phyloP scores from a whole-genome alignment of 2,113 vertebrate genomes.

The Carassius carassius region DNA sequence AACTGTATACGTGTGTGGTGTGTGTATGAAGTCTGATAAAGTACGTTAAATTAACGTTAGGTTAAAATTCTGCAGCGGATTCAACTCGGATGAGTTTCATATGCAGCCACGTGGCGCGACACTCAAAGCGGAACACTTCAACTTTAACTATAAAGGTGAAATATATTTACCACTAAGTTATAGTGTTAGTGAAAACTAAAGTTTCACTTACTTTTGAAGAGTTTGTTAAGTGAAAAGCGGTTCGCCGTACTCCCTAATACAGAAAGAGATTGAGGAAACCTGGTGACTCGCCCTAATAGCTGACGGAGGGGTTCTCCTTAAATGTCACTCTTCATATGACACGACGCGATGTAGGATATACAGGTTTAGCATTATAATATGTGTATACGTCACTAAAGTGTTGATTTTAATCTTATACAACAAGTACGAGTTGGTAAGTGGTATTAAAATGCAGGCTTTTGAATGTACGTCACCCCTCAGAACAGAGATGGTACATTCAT shows the following conservation, averaged over 20 bases:
- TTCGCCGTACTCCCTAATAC: slow-evolving; percentile 1
- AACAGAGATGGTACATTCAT: slow-evolving; percentile 31
- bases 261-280: slow-evolving; percentile 31
- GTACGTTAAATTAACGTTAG: background rate
- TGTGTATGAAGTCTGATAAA: background rate
- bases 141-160: background rate
- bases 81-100: slow-evolving; percentile 11
- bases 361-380: background rate
- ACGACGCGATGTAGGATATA: too few species aligned
- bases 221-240: background rate
- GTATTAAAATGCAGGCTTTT: too few species aligned
- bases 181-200: background rate
- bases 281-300: slow-evolving; percentile 31
- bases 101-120: slow-evolving; percentile 55
- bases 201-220: slow-evolving; percentile 50
- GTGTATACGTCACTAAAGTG: accelerated
- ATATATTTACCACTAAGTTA: background rate
- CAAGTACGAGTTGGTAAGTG: too few species aligned
- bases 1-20: background rate
- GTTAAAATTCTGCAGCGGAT: background rate
- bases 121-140: background rate
- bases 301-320: background rate
- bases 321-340: background rate
- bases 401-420: background rate
- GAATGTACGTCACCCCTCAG: background rate